Conservation (phyloP, 2,113 vertebrate genomes). For the Acrocephalus kingi region DNA sequence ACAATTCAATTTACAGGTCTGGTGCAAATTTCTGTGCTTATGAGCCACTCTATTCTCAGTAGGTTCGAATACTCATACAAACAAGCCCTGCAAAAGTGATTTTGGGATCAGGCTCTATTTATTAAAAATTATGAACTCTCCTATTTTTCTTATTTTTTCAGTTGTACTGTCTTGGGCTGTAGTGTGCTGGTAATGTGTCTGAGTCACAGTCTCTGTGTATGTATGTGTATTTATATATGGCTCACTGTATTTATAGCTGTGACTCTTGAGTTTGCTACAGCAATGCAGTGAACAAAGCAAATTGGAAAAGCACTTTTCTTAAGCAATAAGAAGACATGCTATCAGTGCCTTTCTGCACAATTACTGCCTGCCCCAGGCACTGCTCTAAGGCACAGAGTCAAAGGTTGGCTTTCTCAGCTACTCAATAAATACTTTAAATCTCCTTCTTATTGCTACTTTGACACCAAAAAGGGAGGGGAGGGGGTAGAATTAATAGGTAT, state of each 20-base stretch:
- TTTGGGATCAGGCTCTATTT: background rate
- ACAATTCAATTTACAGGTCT: background rate
- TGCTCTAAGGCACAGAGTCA: slow-evolving; percentile 53
- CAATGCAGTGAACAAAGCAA: slow-evolving; percentile 25
- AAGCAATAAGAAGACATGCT: slow-evolving; percentile 15
- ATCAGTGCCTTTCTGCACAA: slow-evolving; percentile 30
- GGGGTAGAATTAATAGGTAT: background rate
- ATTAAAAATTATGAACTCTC: background rate
- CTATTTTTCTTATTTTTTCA: background rate
- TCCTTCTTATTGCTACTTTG: slow-evolving; percentile 10
- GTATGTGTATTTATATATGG: slow-evolving; percentile 24
- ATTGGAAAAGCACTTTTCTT: slow-evolving; percentile 49
- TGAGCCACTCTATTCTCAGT: background rate
- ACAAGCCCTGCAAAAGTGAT: background rate
- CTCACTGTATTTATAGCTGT: slow-evolving; percentile 3
- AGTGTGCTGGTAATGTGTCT: background rate
- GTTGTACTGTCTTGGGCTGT: background rate
- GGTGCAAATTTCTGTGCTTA: background rate
- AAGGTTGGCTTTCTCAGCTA: slow-evolving; percentile 36
- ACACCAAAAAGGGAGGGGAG: background rate
- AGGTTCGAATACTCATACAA: background rate
- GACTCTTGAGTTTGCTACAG: background rate
- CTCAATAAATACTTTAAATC: slow-evolving; percentile 40
- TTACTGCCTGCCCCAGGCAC: slow-evolving; percentile 55
- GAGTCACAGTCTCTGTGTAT: background rate